Evolutionary conservation across 2,888 invertebrate genomes (phyloP).

Genomic region (Drosophila conformis): DNA sequence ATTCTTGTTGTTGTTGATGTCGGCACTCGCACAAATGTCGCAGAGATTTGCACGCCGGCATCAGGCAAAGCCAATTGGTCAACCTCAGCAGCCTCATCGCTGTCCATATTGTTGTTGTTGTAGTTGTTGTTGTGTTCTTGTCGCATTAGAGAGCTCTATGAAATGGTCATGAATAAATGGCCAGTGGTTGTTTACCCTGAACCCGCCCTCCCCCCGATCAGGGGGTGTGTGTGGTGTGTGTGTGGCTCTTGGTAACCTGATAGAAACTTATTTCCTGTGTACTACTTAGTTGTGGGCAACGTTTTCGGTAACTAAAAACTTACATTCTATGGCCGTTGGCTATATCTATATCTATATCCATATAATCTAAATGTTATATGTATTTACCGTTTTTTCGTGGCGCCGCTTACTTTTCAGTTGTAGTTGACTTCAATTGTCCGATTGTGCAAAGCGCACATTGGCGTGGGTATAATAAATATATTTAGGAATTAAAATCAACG

Average conservation of each 20-base stretch:
- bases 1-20: slow-evolving; percentile 37
- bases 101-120: slow-evolving; percentile 47
- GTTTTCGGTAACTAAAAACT: slow-evolving; percentile 70
- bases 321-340: slow-evolving; percentile 51
- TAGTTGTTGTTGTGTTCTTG: slow-evolving; percentile 40
- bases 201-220: slow-evolving; percentile 12
- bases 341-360: slow-evolving; percentile 11
- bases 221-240: slow-evolving; percentile 13
- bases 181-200: slow-evolving; percentile 44
- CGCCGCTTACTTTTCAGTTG: slow-evolving; percentile 8
- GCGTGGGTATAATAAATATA: not conserved
- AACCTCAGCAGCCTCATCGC: slow-evolving; percentile 33
- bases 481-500: not conserved
- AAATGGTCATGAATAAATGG: slow-evolving; percentile 74
- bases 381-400: slow-evolving; percentile 2
- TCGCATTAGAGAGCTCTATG: slow-evolving; percentile 47
- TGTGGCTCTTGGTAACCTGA: slow-evolving; percentile 17
- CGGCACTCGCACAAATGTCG: slow-evolving; percentile 65
- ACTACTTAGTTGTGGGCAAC: slow-evolving; percentile 39
- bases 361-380: not conserved
- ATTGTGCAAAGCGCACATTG: slow-evolving; percentile 1
- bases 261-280: slow-evolving; percentile 53
- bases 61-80: slow-evolving; percentile 77
- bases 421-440: slow-evolving; percentile 15
- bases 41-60: slow-evolving; percentile 74